phyloP scores from a whole-genome alignment of 2,888 invertebrate genomes.

The Xestobium rufovillosum region DNA sequence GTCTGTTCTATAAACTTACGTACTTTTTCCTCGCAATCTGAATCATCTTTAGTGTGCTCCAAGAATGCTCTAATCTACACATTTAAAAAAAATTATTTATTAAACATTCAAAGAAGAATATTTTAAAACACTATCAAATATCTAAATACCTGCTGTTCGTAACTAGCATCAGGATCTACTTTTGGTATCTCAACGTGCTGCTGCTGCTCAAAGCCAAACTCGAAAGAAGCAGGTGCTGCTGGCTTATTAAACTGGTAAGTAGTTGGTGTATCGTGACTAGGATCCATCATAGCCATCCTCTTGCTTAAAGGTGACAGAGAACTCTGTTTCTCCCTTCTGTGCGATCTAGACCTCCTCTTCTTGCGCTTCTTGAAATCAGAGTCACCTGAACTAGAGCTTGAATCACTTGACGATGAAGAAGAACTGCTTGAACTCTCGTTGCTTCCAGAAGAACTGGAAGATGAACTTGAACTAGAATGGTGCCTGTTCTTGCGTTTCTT shows the following conservation, averaged over 20 bases:
- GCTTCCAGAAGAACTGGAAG: conserved; percentile 42
- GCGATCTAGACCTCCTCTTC: conserved; percentile 51
- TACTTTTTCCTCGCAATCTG: conserved; percentile 78
- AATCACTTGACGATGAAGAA: conserved; percentile 49
- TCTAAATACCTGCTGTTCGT: conserved; percentile 47
- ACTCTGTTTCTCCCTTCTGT: conserved; percentile 55
- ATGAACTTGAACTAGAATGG: conserved; percentile 46
- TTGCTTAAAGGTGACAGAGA: conserved; percentile 77
- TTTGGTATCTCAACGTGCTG: conserved; percentile 33
- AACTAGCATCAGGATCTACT: conserved; percentile 26
- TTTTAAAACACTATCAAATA: too few species aligned
- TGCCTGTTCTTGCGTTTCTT: conserved; percentile 59
- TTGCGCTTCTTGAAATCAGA: conserved; percentile 48
- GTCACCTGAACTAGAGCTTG: conserved; percentile 61
- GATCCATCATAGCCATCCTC: conserved; percentile 68
- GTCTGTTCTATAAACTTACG: conserved; percentile 80
- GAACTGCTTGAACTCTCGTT: conserved; percentile 54
- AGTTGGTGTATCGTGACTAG: conserved; percentile 45
- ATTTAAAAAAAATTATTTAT: too few species aligned
- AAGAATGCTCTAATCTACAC: conserved; percentile 58
- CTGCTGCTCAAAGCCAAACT: conserved; percentile 45
- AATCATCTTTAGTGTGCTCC: conserved; percentile 70
- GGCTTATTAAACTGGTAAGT: conserved; percentile 67
- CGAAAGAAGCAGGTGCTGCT: conserved; percentile 46
- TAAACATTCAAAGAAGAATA: too few species aligned